Percentiles rank a stretch among this genome's conserved stretches.
Conservation (phyloP, 2,888 invertebrate species). For the Quadriops clusia region DNA sequence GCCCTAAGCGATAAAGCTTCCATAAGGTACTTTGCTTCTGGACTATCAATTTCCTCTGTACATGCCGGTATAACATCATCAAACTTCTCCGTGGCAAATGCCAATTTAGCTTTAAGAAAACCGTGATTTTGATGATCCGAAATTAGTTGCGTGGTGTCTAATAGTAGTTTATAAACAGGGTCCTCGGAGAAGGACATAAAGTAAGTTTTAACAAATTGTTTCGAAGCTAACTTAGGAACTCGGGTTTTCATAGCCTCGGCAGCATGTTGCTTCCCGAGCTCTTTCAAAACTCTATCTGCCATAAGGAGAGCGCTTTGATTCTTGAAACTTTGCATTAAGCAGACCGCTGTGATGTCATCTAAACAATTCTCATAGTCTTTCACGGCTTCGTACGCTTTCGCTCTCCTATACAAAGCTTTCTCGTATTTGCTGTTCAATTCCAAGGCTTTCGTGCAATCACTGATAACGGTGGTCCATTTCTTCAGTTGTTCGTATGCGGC, state of each 20-base stretch:
- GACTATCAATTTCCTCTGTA: slow-evolving; percentile 59
- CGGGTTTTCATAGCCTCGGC: slow-evolving; percentile 58
- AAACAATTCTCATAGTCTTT: slow-evolving; percentile 70
- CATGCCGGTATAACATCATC: slow-evolving; percentile 70
- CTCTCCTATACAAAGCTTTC: slow-evolving; percentile 77
- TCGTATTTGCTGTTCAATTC: slow-evolving; percentile 74
- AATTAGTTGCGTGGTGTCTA: too few relatives aligned
- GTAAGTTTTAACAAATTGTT: slow-evolving; percentile 76
- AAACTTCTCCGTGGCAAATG: slow-evolving; percentile 58
- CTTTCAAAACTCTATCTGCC: slow-evolving; percentile 81
- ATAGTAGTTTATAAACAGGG: slow-evolving; percentile 52
- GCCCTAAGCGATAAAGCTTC: slow-evolving; percentile 72
- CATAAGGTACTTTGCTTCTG: slow-evolving; percentile 49
- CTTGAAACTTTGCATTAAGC: slow-evolving; percentile 79
- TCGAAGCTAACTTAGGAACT: slow-evolving; percentile 69
- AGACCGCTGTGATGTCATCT: slow-evolving; percentile 88
- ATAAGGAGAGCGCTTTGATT: slow-evolving; percentile 68
- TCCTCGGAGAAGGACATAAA: slow-evolving; percentile 81
- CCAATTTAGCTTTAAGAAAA: slow-evolving; percentile 58
- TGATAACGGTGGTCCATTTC: slow-evolving; percentile 72
- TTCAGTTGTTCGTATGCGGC: slow-evolving; percentile 88
- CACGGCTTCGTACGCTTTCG: slow-evolving; percentile 69
- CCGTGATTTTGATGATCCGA: slow-evolving; percentile 29
- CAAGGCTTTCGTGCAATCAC: slow-evolving; percentile 78
- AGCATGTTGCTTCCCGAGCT: slow-evolving; percentile 64